phyloP scores from a whole-genome alignment of 2,797 vertebrate genomes.

The Numenius phaeopus region DNA sequence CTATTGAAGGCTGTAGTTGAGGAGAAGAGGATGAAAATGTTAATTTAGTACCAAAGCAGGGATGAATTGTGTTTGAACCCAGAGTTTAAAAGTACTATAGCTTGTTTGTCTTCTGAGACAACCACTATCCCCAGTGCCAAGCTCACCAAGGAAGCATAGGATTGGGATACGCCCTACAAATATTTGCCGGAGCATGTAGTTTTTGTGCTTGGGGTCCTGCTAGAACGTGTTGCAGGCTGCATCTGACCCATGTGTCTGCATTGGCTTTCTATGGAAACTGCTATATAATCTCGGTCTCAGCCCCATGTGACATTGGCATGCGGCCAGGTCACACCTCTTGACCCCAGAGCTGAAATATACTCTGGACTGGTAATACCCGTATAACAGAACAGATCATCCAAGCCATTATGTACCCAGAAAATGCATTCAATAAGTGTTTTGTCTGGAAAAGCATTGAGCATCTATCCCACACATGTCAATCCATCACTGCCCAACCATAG shows the following conservation, averaged over 20 bases:
- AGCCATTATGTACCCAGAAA: not conserved
- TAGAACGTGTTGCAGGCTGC: not conserved
- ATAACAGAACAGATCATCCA: not conserved
- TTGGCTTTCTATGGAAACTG: not conserved
- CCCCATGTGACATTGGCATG: not conserved
- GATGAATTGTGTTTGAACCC: not conserved
- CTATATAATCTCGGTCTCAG: not conserved
- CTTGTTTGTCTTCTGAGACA: not conserved
- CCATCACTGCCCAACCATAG: not conserved
- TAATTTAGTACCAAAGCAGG: not conserved
- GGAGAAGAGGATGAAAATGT: not conserved
- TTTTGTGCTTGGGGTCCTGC: not conserved
- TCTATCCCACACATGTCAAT: not conserved
- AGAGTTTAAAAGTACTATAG: not conserved
- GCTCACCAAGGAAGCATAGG: rapidly evolving
- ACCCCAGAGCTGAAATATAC: not conserved
- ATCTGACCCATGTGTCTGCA: not conserved
- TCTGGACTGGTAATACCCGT: not conserved
- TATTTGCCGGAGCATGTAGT: not conserved
- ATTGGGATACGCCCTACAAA: not conserved
- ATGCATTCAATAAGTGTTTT: not conserved
- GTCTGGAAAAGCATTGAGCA: not conserved
- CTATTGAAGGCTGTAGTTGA: not conserved
- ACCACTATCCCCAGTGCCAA: not conserved
- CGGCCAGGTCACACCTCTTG: not conserved